phyloP scores from a whole-genome alignment of 2,888 invertebrate species.

The Calameuta filiformis region DNA sequence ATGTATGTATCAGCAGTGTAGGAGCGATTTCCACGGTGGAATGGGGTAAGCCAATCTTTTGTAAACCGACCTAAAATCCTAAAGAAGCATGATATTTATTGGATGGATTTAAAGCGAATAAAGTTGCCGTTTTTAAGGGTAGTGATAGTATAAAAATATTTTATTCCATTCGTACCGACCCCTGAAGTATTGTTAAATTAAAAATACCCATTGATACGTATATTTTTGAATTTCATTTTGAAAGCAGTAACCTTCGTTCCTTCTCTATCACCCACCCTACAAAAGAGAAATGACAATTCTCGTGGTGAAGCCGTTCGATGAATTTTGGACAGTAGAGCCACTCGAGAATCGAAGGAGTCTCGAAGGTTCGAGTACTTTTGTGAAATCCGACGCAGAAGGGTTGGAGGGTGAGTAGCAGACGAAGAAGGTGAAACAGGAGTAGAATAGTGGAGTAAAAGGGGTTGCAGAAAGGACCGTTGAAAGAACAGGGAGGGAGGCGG shows the following conservation, averaged over 20 bases:
- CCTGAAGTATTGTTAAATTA: background rate
- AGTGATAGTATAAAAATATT: background rate
- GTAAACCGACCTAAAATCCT: slow-evolving; percentile 49
- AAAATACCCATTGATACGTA: background rate
- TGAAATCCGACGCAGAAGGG: slow-evolving; percentile 16
- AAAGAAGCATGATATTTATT: slow-evolving; percentile 66
- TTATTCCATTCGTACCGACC: background rate
- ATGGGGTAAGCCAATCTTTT: slow-evolving; percentile 21
- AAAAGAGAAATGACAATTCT: background rate
- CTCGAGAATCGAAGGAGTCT: background rate
- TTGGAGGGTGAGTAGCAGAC: background rate
- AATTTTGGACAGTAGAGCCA: background rate
- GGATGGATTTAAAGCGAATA: slow-evolving; percentile 65
- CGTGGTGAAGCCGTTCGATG: background rate
- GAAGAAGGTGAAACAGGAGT: background rate
- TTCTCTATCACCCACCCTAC: background rate
- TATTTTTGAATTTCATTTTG: background rate
- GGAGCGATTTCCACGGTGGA: slow-evolving; percentile 22
- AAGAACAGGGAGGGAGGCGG: background rate
- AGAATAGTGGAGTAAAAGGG: background rate
- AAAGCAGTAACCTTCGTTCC: background rate
- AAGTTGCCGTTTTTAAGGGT: slow-evolving; percentile 47
- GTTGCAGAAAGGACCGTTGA: background rate
- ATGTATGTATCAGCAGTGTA: background rate
- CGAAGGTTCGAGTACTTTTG: background rate